Percentiles rank a stretch among this genome's conserved stretches.
These are phyloP conservation scores for Stegana nigrithorax DNA, from an alignment of 2,888 invertebrate species.

Conservation along the genomic window DNA sequence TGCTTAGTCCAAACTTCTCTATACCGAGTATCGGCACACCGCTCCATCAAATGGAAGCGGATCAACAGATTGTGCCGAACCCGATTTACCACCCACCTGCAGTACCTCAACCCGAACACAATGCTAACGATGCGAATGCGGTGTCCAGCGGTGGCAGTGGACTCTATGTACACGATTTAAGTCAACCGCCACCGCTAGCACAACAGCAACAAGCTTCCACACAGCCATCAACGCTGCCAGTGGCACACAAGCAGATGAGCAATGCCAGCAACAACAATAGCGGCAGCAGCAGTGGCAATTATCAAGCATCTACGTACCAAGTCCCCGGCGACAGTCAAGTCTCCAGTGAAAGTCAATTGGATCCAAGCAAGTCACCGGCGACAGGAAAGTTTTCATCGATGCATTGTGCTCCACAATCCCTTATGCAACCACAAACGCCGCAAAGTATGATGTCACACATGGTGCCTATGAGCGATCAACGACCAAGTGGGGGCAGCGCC, in stretches of 20 bases:
- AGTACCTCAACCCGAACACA: conserved; percentile 65
- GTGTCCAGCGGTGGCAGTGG: conserved; percentile 62
- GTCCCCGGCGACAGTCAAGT: conserved; percentile 34
- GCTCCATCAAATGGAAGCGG: conserved; percentile 89
- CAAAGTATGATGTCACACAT: conserved; percentile 89
- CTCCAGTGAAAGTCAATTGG: conserved; percentile 3
- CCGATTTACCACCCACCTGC: conserved; percentile 82
- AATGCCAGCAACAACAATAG: not conserved
- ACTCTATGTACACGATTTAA: conserved; percentile 34
- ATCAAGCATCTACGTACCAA: conserved; percentile 78
- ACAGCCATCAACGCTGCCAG: no score
- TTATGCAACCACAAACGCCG: conserved; percentile 92
- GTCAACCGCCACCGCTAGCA: conserved; percentile 7
- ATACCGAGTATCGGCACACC: conserved; percentile 93
- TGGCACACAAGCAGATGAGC: conserved; percentile 80
- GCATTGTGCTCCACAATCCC: conserved; percentile 83
- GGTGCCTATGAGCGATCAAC: conserved; percentile 73
- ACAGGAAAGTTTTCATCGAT: no score
- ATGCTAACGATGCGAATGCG: conserved; percentile 29
- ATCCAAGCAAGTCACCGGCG: conserved; percentile 32
- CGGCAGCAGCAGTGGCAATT: conserved; percentile 67
- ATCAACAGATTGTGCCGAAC: conserved; percentile 89
- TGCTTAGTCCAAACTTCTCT: conserved; percentile 89
- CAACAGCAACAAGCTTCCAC: conserved; percentile 32
- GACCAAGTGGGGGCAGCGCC: conserved; percentile 24